Conservation (phyloP, 2,888 invertebrate species). For the Eristalis tenax region DNA sequence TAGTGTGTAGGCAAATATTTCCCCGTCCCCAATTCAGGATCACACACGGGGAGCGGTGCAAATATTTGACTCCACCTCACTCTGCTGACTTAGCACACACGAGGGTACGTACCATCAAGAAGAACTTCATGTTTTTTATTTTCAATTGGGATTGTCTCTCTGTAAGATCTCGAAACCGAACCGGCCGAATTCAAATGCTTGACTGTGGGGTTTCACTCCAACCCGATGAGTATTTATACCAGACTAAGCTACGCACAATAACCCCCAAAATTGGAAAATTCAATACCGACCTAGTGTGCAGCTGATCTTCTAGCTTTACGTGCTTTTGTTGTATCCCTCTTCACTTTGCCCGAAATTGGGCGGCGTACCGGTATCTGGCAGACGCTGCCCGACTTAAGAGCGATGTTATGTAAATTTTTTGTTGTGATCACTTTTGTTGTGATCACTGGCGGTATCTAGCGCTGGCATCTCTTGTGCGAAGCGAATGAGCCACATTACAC, state of each 20-base stretch:
- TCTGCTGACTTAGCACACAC: slow-evolving; percentile 29
- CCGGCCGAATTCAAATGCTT: slow-evolving; percentile 47
- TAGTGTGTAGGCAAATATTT: slow-evolving; percentile 21
- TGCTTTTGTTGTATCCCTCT: slow-evolving; percentile 6
- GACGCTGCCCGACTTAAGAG: slow-evolving; percentile 27
- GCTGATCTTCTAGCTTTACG: slow-evolving; percentile 46
- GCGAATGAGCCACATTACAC: slow-evolving; percentile 17
- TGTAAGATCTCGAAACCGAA: slow-evolving; percentile 42
- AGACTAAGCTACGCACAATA: slow-evolving; percentile 35
- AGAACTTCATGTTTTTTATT: slow-evolving; percentile 52
- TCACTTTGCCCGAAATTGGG: slow-evolving; percentile 25
- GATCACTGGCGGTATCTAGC: not conserved
- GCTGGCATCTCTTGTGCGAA: slow-evolving; percentile 5
- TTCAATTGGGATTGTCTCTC: slow-evolving; percentile 3
- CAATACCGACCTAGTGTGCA: slow-evolving; percentile 19
- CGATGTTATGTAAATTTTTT: slow-evolving; percentile 52
- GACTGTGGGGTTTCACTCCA: slow-evolving; percentile 44
- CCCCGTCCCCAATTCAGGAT: not conserved
- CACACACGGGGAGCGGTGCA: slow-evolving; percentile 18
- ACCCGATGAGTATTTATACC: slow-evolving; percentile 59
- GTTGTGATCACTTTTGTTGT: not conserved
- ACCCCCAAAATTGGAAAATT: slow-evolving; percentile 48
- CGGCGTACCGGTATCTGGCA: slow-evolving; percentile 5
- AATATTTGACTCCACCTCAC: slow-evolving; percentile 7
- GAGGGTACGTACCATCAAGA: slow-evolving; percentile 46